A percentile compares a stretch with the other conserved stretches of the same genome.
Conservation (phyloP, 2,888 invertebrate genomes). For the Leucozona laternaria region DNA sequence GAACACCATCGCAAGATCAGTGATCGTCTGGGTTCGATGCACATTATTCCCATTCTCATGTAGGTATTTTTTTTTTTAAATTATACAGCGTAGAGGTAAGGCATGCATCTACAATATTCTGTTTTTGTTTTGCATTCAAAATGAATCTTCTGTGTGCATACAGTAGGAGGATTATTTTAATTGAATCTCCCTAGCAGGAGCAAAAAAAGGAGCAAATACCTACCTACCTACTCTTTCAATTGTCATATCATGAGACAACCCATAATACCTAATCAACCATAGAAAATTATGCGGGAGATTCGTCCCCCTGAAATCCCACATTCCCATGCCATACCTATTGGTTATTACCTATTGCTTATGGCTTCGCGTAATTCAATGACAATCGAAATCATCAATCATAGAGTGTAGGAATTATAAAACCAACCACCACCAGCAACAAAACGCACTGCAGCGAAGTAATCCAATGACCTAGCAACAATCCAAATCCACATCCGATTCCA, state of each 20-base stretch:
- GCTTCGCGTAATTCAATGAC: conserved; percentile 60
- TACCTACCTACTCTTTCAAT: conserved; percentile 6
- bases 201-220: conserved; percentile 20
- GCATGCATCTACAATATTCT: not conserved
- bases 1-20: conserved; percentile 2
- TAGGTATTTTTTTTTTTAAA: not conserved
- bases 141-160: conserved; percentile 50
- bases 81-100: not conserved
- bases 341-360: not conserved
- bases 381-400: conserved; percentile 65
- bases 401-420: conserved; percentile 30
- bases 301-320: conserved; percentile 29
- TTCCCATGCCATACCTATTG: conserved; percentile 55
- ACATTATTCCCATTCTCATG: not conserved
- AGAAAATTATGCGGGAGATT: conserved; percentile 67
- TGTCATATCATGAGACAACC: not conserved
- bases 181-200: conserved; percentile 24
- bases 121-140: not conserved
- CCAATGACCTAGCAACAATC: conserved; percentile 63
- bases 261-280: conserved; percentile 47
- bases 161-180: conserved; percentile 64
- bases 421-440: conserved; percentile 10
- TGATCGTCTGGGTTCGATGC: conserved; percentile 9
- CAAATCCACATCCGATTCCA: conserved; percentile 26
- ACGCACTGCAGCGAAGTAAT: conserved; percentile 26